Evolutionary conservation across 2,797 vertebrate species (phyloP).

Genomic region (Alosa sapidissima): DNA sequence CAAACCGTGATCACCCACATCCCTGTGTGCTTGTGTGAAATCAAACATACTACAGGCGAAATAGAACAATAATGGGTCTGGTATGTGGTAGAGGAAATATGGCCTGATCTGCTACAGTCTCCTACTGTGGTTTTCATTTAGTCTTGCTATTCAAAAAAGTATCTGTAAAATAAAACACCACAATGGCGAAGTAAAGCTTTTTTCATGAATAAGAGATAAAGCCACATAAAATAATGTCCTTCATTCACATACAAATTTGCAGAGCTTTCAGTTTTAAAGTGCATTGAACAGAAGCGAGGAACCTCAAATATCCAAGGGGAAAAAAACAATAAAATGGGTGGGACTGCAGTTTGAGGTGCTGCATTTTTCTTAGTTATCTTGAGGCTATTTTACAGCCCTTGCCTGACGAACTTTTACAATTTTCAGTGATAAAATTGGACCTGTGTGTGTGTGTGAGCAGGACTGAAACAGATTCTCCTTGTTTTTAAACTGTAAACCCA

Average conservation of each 20-base stretch:
- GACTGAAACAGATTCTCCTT: slow-evolving; percentile 6
- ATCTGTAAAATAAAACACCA: slow-evolving; percentile 47
- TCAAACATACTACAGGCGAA: background rate
- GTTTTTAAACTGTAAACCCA: slow-evolving; percentile 60
- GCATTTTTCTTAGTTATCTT: background rate
- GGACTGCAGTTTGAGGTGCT: background rate
- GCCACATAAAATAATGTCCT: slow-evolving; percentile 43
- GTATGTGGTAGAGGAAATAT: slow-evolving; percentile 58
- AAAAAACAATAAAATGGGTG: background rate
- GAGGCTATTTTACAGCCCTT: background rate
- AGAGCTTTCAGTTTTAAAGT: slow-evolving; percentile 70
- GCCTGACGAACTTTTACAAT: background rate
- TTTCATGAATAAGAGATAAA: slow-evolving; percentile 38
- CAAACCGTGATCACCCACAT: background rate
- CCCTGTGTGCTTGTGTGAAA: slow-evolving; percentile 27
- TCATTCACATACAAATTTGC: slow-evolving; percentile 36
- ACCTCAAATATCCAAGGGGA: slow-evolving; percentile 36
- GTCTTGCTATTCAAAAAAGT: slow-evolving; percentile 33
- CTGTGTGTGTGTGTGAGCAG: background rate
- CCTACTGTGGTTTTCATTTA: slow-evolving; percentile 20
- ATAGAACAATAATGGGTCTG: background rate
- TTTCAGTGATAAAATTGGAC: background rate
- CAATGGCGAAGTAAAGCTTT: slow-evolving; percentile 48
- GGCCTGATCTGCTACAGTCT: slow-evolving; percentile 39
- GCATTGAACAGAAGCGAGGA: slow-evolving; percentile 69